Percentiles rank a stretch among this genome's conserved stretches.
phyloP scores from a whole-genome alignment of 1,140 invertebrate species.

The Hirudo medicinalis region DNA sequence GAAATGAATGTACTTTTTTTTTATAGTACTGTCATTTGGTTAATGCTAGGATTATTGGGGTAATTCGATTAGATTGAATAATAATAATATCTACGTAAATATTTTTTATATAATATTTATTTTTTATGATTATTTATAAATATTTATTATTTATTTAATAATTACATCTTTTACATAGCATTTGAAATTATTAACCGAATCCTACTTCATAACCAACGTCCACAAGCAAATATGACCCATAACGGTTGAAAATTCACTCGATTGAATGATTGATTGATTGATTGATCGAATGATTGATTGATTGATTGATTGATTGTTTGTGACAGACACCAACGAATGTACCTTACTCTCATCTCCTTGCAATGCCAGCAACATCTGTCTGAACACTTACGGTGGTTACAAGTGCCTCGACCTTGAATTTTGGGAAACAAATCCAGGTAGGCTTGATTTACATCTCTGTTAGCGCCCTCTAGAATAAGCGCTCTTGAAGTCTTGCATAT shows the following conservation, averaged over 20 bases:
- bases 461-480: background rate
- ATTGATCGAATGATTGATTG: background rate
- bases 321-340: constrained; percentile 1
- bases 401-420: background rate
- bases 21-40: background rate
- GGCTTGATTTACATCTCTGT: background rate
- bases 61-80: no score
- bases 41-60: no score
- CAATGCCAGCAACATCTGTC: background rate
- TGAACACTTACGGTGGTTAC: constrained; percentile 5
- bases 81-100: no score
- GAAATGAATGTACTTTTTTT: background rate
- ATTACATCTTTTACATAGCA: no score
- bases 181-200: no score
- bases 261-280: background rate
- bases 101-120: no score
- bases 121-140: no score
- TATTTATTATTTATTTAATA: no score
- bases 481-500: background rate
- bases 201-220: no score
- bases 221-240: no score
- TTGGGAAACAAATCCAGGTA: background rate
- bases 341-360: background rate
- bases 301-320: background rate
- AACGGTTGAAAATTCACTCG: background rate